Conservation (phyloP, 2,797 vertebrate genomes). For the Coluber constrictor region DNA sequence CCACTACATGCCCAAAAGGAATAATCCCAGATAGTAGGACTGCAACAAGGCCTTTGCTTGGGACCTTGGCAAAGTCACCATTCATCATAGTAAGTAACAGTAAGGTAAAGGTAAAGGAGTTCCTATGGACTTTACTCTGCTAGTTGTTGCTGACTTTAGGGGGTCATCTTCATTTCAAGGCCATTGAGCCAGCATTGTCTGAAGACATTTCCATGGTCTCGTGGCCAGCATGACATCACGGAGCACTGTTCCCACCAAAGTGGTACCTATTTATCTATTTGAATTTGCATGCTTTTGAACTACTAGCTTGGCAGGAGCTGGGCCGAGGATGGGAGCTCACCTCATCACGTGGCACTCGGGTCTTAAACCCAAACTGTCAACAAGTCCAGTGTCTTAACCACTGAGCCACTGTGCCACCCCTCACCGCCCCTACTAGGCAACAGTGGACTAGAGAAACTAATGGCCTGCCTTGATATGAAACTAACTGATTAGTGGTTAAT, state of each 20-base stretch:
- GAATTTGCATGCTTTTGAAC: neutral
- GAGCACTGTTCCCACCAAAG: neutral
- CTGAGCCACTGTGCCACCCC: too few relatives aligned
- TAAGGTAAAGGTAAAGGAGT: neutral
- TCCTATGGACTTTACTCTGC: neutral
- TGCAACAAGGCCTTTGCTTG: neutral
- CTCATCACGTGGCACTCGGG: rapidly evolving
- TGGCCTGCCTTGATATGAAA: neutral
- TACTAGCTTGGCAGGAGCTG: neutral
- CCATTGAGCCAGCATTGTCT: neutral
- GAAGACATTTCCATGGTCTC: neutral
- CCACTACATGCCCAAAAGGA: neutral
- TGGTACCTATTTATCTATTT: neutral
- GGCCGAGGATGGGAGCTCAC: neutral
- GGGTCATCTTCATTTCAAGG: neutral
- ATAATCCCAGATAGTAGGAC: neutral
- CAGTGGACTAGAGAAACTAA: neutral
- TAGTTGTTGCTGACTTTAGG: neutral
- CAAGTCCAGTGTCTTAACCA: neutral
- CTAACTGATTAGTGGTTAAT: neutral
- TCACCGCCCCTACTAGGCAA: neutral
- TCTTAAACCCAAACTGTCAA: neutral
- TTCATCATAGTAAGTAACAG: neutral
- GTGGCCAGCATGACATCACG: neutral
- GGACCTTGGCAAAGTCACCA: neutral